Evolutionary conservation across 2,888 invertebrate species (phyloP).

Genomic region (Camponotus fellah): DNA sequence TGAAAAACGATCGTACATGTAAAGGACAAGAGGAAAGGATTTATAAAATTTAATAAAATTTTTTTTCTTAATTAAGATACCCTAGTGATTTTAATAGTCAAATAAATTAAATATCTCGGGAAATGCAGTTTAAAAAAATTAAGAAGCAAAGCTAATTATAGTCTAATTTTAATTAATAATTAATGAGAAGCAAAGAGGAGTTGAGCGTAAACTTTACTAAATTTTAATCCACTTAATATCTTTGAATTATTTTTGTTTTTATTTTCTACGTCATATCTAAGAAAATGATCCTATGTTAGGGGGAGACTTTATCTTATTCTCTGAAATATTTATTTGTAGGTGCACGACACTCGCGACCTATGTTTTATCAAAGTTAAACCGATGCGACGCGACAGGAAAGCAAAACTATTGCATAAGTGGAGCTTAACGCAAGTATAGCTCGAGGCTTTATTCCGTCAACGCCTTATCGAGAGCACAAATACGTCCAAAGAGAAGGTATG

Average conservation of each 20-base stretch:
- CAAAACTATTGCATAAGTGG: constrained; percentile 28
- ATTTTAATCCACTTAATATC: not conserved
- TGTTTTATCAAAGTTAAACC: constrained; percentile 6
- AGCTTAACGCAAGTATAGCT: constrained; percentile 34
- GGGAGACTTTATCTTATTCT: not conserved
- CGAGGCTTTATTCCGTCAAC: constrained; percentile 42
- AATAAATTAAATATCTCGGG: not conserved
- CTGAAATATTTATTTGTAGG: not conserved
- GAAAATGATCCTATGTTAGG: not conserved
- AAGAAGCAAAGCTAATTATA: not conserved
- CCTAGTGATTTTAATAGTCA: not conserved
- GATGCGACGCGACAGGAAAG: constrained; percentile 11
- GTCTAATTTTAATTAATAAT: constrained; percentile 3
- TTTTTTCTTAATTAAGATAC: not conserved
- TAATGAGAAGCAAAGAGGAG: not conserved
- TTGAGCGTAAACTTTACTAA: not conserved
- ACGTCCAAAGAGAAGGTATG: constrained; percentile 1
- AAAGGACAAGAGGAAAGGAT: not conserved
- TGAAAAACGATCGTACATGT: not conserved
- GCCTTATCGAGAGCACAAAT: constrained; percentile 24
- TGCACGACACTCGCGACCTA: not conserved
- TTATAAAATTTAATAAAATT: not conserved
- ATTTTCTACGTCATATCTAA: not conserved
- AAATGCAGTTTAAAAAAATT: not conserved
- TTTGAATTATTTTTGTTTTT: not conserved